Conservation (phyloP, 2,888 invertebrate species). For the Periphyllus acericola region DNA sequence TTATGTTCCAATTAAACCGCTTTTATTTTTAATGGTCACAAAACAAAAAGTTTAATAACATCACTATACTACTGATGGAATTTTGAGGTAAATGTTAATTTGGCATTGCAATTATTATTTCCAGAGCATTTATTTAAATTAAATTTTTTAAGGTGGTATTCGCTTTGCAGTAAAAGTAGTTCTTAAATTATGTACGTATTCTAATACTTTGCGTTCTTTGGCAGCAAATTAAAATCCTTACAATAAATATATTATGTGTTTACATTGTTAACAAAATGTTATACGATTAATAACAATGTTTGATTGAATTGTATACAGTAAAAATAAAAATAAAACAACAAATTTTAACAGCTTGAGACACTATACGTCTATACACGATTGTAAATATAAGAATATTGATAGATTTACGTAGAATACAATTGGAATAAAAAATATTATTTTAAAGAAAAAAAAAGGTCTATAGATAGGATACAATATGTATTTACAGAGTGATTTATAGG, state of each 20-base stretch:
- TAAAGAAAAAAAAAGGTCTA: neutral
- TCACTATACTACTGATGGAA: too few relatives aligned
- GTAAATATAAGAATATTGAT: neutral
- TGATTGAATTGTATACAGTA: neutral
- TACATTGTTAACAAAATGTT: neutral
- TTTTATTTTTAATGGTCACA: too few relatives aligned
- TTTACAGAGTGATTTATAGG: conserved; percentile 12
- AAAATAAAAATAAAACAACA: neutral
- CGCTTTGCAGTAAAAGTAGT: too few relatives aligned
- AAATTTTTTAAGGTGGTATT: too few relatives aligned
- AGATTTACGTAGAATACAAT: neutral
- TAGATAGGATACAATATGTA: neutral
- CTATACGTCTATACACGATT: neutral
- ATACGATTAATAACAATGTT: neutral
- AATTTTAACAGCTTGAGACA: neutral
- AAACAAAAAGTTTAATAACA: too few relatives aligned
- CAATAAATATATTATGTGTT: neutral
- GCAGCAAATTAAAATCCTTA: neutral
- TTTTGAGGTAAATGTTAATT: too few relatives aligned
- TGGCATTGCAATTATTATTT: too few relatives aligned
- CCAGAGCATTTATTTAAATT: too few relatives aligned
- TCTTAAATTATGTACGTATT: too few relatives aligned
- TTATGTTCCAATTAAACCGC: too few relatives aligned
- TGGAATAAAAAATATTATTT: neutral
- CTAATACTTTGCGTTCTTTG: too few relatives aligned